A percentile compares a stretch with the other conserved stretches of the same genome.
These are phyloP conservation scores for Pseudopleuronectes americanus DNA, from an alignment of 2,797 vertebrate genomes.

Conservation along the genomic window DNA sequence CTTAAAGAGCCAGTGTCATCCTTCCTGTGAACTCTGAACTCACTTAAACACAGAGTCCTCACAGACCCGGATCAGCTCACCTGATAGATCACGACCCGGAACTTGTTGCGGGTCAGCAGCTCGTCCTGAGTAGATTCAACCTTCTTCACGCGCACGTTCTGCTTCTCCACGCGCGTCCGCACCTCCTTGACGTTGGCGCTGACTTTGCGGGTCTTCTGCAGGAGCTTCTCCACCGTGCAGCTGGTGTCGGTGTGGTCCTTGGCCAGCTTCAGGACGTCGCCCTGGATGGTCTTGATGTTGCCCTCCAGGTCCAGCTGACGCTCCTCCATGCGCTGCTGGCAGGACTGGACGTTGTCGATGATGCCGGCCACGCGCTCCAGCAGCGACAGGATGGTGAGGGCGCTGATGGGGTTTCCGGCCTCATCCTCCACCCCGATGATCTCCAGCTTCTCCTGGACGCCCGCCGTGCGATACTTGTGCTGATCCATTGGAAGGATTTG, in stretches of 20 bases:
- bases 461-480: conserved; percentile 63
- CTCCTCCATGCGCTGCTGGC: conserved; percentile 96
- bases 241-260: conserved; percentile 91
- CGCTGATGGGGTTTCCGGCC: conserved; percentile 88
- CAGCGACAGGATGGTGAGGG: conserved; percentile 93
- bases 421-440: conserved; percentile 87
- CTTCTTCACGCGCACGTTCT: conserved; percentile 89
- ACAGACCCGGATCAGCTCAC: conserved; percentile 69
- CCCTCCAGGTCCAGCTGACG: conserved; percentile 92
- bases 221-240: conserved; percentile 89
- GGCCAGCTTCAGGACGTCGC: conserved; percentile 92
- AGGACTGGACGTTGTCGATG: conserved; percentile 93
- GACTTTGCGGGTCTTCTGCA: conserved; percentile 95
- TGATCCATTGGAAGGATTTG: conserved; percentile 65
- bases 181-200: conserved; percentile 96
- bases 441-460: conserved; percentile 78
- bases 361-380: conserved; percentile 95
- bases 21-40: not conserved
- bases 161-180: conserved; percentile 91
- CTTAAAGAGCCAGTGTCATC: no score
- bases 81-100: conserved; percentile 98
- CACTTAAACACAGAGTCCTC: not conserved
- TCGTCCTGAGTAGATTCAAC: conserved; percentile 95
- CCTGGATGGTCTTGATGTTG: conserved; percentile 93
- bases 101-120: conserved; percentile 97